Conservation (phyloP, 2,888 invertebrate genomes). For the Drosophila infuscata region DNA sequence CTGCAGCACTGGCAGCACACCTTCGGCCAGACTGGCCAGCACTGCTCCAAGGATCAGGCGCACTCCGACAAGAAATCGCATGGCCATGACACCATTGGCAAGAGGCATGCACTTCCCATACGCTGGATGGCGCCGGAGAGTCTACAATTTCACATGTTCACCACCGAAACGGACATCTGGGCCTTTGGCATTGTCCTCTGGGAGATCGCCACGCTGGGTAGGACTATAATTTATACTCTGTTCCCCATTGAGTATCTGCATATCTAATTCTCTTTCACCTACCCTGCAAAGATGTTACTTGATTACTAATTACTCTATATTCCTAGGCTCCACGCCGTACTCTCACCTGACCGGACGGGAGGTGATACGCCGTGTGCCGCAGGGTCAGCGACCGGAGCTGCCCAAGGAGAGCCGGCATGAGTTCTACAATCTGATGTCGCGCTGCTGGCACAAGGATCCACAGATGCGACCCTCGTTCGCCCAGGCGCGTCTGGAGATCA, state of each 20-base stretch:
- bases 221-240: slow-evolving; percentile 13
- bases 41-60: slow-evolving; percentile 64
- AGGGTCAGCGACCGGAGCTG: slow-evolving; percentile 91
- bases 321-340: slow-evolving; percentile 93
- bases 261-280: background rate
- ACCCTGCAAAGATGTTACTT: background rate
- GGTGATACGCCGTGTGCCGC: slow-evolving; percentile 92
- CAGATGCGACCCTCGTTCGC: slow-evolving; percentile 90
- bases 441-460: slow-evolving; percentile 90
- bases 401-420: slow-evolving; percentile 92
- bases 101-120: slow-evolving; percentile 84
- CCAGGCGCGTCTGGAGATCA: slow-evolving; percentile 86
- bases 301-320: background rate
- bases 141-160: slow-evolving; percentile 91
- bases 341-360: slow-evolving; percentile 93
- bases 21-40: slow-evolving; percentile 59
- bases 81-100: slow-evolving; percentile 83
- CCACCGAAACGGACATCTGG: slow-evolving; percentile 94
- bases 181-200: slow-evolving; percentile 94
- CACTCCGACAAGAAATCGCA: slow-evolving; percentile 70
- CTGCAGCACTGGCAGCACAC: slow-evolving; percentile 83
- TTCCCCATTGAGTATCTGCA: background rate
- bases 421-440: slow-evolving; percentile 88
- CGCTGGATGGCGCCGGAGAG: slow-evolving; percentile 95
- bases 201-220: slow-evolving; percentile 94